These are phyloP conservation scores for Oppia nitens DNA, from an alignment of 1,140 invertebrate genomes.

Conservation along the genomic window DNA sequence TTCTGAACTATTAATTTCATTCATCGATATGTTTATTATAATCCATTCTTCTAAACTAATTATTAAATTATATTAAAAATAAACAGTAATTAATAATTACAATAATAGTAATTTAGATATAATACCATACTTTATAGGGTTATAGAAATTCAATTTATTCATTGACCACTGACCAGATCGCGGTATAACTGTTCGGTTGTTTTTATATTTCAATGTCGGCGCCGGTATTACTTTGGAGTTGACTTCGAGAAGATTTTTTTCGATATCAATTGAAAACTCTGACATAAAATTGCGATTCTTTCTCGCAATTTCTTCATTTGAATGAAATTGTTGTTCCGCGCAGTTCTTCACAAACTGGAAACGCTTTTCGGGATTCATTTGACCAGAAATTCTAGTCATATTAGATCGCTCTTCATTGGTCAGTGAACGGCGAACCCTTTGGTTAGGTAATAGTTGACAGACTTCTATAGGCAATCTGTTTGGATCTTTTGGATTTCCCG, in stretches of 20 bases:
- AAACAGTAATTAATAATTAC: no score
- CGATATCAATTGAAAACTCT: neutral
- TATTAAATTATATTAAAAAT: no score
- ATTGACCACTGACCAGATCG: neutral
- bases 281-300: neutral
- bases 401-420: neutral
- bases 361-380: neutral
- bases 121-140: neutral
- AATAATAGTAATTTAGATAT: no score
- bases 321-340: neutral
- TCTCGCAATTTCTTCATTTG: neutral
- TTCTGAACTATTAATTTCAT: neutral
- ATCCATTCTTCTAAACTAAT: neutral
- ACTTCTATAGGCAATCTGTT: conserved; percentile 12
- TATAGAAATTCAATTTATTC: neutral
- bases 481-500: neutral
- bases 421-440: neutral
- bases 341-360: neutral
- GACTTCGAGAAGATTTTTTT: neutral
- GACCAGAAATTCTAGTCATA: neutral
- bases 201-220: neutral
- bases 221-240: neutral
- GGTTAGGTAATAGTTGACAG: conserved; percentile 5
- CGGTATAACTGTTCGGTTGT: neutral
- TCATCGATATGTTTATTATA: neutral